Evolutionary conservation across 2,888 invertebrate genomes (phyloP), one percentile per base, ranked within the genome.

Genomic region (Cryptocheilus praepositus): DNA sequence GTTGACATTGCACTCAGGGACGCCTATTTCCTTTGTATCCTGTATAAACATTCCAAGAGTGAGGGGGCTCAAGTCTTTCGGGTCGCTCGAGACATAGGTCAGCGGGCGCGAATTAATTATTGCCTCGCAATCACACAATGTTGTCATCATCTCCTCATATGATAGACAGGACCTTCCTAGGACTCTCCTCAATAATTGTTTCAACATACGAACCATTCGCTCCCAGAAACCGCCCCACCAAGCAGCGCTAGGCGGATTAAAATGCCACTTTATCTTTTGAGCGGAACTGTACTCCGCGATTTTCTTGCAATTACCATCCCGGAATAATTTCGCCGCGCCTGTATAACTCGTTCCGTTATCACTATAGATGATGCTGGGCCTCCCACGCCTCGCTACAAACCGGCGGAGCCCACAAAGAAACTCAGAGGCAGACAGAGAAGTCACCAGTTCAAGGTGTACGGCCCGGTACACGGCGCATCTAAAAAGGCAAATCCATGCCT

Each of bases 201-300:
- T 52, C 7, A 52, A 5, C 52, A 52, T 19, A 1, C 52, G 21
- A 15, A 52, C 13, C 15, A 52, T 15, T 0, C 52, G 22, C 52
- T 52, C 52, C 52, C 52, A 52, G 21, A 19, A 52, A 3, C 52
- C 52, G 1, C 52, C 52, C 52, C 52, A 52, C 52, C 52, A 52
- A 2, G 52, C 52, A 3, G 52, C 52, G 15, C 2, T 19, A 0
- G 52, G 52, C 15, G 22, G 21, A 19, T 21, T 21, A 13, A 52
- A 52, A 0, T 5, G 0, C 52, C 52, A 52, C 15, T 21, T 2
- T 52, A 52, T 52, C 11, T 5, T 19, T 52, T 52, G 7, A 4
- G 49, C 11, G n/a, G 49, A 15, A 13, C 52, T 52, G 7, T 3
- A 13, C 7, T 19, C 19, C 1, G 52, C 18, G 11, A 52, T 5